Evolutionary conservation across 2,888 invertebrate genomes (phyloP).

Genomic region (Leistus spinibarbis): DNA sequence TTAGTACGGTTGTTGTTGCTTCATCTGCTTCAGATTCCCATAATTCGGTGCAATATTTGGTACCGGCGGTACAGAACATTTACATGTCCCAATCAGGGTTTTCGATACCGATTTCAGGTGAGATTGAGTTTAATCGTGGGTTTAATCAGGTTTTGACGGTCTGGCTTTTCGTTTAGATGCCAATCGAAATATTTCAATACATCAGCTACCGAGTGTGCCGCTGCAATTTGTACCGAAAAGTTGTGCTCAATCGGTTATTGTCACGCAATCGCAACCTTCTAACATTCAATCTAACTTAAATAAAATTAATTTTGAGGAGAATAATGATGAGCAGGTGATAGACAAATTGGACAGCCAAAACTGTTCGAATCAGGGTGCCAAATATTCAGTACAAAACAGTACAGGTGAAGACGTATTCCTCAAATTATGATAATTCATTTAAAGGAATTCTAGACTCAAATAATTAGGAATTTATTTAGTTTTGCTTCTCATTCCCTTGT

Average conservation of each 20-base stretch:
- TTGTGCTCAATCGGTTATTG: constrained; percentile 63
- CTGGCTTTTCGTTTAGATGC: constrained; percentile 8
- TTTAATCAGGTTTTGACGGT: neutral
- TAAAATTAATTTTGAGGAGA: constrained; percentile 17
- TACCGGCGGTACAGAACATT: constrained; percentile 56
- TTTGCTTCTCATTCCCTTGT: neutral
- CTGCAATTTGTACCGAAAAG: constrained; percentile 53
- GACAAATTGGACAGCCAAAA: neutral
- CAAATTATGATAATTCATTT: too few species aligned
- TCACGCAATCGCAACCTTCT: constrained; percentile 57
- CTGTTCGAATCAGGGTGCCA: neutral
- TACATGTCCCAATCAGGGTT: constrained; percentile 57
- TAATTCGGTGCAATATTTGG: constrained; percentile 47
- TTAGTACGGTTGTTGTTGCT: constrained; percentile 52
- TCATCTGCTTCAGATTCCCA: constrained; percentile 52
- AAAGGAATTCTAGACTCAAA: too few species aligned
- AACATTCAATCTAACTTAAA: constrained; percentile 18
- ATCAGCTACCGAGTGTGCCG: constrained; percentile 41
- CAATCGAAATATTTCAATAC: constrained; percentile 31
- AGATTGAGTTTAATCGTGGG: constrained; percentile 23
- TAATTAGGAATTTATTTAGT: neutral
- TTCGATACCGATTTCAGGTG: constrained; percentile 59
- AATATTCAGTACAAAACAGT: neutral
- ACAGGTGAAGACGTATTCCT: neutral
- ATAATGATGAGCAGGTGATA: constrained; percentile 2